Base-by-base conservation (phyloP, 2,797 vertebrate genomes). In the Odontamblyopus lacepedii region DNA sequence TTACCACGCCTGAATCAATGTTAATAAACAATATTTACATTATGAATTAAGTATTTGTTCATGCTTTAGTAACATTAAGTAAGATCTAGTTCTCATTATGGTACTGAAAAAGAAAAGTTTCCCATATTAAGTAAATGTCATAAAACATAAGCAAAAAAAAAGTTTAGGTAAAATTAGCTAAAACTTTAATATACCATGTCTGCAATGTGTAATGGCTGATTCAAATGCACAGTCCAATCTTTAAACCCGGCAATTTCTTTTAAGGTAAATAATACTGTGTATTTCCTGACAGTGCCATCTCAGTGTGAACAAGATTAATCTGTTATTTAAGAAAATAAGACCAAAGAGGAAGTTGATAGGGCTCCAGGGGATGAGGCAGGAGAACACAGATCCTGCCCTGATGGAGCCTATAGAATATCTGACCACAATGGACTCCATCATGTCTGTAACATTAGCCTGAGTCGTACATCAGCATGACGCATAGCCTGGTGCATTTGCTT, bases 311-410 rank as follows among this genome's bases (percentile, higher is more conserved):
- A 51, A 76, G 73, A 80, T 50, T 65, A 78, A 86, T 84, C 70
- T 83, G 75, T 81, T 86, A 75, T 78, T 82, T 72, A 79, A 78
- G 70, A 70, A 82, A 84, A 76, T 57, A 32, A 76, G 69, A 79
- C 70, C 67, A 71, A 81, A 60, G 66, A 75, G 81, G 83, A 79
- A 80, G 59, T 0, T 29, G 32, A 81, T 77, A 74, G 12, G 70
- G 63, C 73, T 64, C 5, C 0, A 41, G 67, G 72, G 84, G 75
- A 76, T 72, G 62, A 30, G 75, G 73, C 79, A 77, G 82, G 56
- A 41, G 71, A 83, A 80, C 53, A 64, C 15, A 63, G 71, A 73
- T 75, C 29, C 67, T 48, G 71, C 69, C 73, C 67, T 51, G 56
- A 79, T 73, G 76, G 69, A 48, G 41, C 18, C 1, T 76, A 72